These are phyloP conservation scores for Pachycephala philippinensis DNA, from an alignment of 2,113 vertebrate genomes.

Conservation along the genomic window DNA sequence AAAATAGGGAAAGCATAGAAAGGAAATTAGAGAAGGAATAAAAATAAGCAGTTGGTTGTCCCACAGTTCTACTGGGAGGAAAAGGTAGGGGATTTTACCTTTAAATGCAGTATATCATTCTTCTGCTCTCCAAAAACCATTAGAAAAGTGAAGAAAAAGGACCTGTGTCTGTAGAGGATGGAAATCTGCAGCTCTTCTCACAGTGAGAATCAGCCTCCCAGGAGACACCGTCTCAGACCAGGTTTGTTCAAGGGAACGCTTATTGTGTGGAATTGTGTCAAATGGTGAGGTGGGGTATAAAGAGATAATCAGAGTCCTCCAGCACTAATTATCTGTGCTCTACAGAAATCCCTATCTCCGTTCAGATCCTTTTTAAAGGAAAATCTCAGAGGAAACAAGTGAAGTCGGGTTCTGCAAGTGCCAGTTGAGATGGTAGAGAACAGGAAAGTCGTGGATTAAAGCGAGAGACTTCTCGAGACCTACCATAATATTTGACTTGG, in stretches of 20 bases:
- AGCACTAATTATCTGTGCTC: slow-evolving; percentile 43
- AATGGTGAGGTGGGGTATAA: slow-evolving; percentile 24
- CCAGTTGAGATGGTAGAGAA: background rate
- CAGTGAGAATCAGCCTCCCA: background rate
- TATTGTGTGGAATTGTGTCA: slow-evolving; percentile 41
- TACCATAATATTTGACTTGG: background rate
- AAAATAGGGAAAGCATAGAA: background rate
- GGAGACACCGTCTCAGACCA: background rate
- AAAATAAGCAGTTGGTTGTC: background rate
- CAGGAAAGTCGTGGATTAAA: background rate
- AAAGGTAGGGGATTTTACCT: background rate
- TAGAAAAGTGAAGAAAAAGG: background rate
- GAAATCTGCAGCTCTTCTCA: background rate
- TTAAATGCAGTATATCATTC: background rate
- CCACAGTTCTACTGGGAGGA: background rate
- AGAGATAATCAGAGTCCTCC: slow-evolving; percentile 46
- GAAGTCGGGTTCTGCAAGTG: slow-evolving; percentile 9
- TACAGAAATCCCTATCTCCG: slow-evolving; percentile 22
- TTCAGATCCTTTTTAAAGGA: slow-evolving; percentile 14
- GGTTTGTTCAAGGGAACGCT: background rate
- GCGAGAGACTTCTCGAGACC: background rate
- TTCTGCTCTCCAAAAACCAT: background rate
- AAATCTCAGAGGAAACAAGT: background rate
- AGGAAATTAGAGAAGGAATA: background rate
- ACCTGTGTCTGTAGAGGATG: background rate